Evolutionary conservation across 2,113 vertebrate genomes (phyloP).

Genomic region (Notiomystis cincta): DNA sequence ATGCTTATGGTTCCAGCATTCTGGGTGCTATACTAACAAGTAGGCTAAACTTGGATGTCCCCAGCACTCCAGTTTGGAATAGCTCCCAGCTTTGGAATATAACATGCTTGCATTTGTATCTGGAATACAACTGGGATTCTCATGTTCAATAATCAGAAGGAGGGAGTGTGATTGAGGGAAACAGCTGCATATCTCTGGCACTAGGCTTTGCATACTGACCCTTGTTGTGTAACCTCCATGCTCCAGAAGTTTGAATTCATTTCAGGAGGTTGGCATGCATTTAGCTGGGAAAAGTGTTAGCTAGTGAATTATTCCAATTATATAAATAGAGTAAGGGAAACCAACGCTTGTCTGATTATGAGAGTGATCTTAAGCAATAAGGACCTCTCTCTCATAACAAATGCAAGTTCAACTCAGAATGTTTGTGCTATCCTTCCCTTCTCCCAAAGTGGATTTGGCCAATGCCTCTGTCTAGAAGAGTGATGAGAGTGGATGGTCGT

Average conservation of each 20-base stretch:
- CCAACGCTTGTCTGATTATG: not conserved
- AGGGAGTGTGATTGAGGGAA: slow-evolving; percentile 69
- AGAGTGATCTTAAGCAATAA: not conserved
- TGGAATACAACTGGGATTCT: slow-evolving; percentile 60
- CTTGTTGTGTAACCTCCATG: slow-evolving; percentile 29
- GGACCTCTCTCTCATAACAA: slow-evolving; percentile 16
- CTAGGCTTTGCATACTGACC: slow-evolving; percentile 48
- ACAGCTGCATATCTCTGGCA: slow-evolving; percentile 64
- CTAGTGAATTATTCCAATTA: slow-evolving; percentile 28
- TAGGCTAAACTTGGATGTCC: not conserved
- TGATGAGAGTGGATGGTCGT: not conserved
- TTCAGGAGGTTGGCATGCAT: slow-evolving; percentile 51
- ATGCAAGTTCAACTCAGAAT: not conserved
- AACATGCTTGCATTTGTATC: slow-evolving; percentile 51
- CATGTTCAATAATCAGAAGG: slow-evolving; percentile 56
- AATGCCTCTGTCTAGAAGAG: not conserved
- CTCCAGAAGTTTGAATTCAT: slow-evolving; percentile 25
- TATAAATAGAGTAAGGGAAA: slow-evolving; percentile 17
- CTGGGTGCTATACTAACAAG: not conserved
- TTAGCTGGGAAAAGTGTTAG: slow-evolving; percentile 33
- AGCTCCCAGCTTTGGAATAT: slow-evolving; percentile 14
- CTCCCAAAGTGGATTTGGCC: not conserved
- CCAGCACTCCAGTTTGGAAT: not conserved
- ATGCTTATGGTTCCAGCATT: not conserved
- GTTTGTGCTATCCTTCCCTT: not conserved